Conservation (phyloP, 2,888 invertebrate genomes). For the Rhingia campestris region DNA sequence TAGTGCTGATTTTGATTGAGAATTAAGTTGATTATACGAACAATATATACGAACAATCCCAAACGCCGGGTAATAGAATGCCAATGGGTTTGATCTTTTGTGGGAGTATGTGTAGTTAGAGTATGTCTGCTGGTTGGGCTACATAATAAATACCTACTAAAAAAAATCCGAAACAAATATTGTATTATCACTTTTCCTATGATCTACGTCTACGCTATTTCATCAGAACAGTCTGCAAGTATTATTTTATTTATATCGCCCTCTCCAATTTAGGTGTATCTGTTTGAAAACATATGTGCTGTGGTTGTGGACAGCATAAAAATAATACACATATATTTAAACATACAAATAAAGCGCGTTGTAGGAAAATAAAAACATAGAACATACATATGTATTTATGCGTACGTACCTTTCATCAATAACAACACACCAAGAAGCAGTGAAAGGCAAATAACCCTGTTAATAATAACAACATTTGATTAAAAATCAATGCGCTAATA, state of each 20-base stretch:
- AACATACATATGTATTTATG: constrained; percentile 19
- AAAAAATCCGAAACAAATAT: constrained; percentile 29
- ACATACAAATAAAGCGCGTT: constrained; percentile 15
- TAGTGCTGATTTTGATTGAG: constrained; percentile 26
- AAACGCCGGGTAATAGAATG: constrained; percentile 40
- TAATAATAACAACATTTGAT: neutral
- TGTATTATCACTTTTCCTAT: constrained; percentile 42
- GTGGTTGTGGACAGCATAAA: constrained; percentile 28
- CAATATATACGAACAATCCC: neutral
- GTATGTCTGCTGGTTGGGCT: neutral
- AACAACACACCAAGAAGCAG: neutral
- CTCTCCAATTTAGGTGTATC: constrained; percentile 34
- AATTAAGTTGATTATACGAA: constrained; percentile 15
- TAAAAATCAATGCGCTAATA: constrained; percentile 8
- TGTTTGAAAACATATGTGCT: constrained; percentile 5
- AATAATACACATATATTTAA: constrained; percentile 18
- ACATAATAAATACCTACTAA: constrained; percentile 11
- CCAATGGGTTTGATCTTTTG: constrained; percentile 25
- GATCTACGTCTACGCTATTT: constrained; percentile 14
- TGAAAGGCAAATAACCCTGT: constrained; percentile 30
- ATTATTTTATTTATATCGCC: constrained; percentile 59
- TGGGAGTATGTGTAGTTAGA: constrained; percentile 22
- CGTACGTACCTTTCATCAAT: neutral
- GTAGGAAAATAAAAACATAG: constrained; percentile 38
- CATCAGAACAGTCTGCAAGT: constrained; percentile 35